A percentile compares a stretch with the other conserved stretches of the same genome.
Conservation (phyloP, 2,888 invertebrate species). For the Calliopum simillimum region DNA sequence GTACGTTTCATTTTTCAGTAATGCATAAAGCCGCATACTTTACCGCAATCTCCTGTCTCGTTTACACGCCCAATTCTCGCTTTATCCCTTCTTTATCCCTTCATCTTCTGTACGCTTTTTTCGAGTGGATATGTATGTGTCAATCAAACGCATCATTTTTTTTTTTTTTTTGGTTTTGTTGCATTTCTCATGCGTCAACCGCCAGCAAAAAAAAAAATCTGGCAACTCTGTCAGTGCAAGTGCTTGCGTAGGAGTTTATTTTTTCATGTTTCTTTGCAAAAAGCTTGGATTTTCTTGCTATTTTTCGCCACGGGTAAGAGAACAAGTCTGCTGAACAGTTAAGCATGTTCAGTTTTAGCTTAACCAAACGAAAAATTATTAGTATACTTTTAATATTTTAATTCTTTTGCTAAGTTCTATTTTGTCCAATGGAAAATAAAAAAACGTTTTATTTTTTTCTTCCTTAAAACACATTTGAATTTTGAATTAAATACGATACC, state of each 20-base stretch:
- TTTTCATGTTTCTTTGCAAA: neutral
- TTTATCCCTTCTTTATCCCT: neutral
- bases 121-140: neutral
- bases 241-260: no score
- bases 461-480: no score
- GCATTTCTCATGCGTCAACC: slow-evolving; percentile 11
- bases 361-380: no score
- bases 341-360: no score
- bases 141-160: slow-evolving; percentile 4
- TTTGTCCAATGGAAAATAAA: no score
- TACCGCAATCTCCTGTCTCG: neutral
- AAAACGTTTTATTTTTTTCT: no score
- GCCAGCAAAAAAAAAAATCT: neutral
- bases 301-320: neutral
- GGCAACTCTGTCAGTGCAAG: neutral
- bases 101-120: neutral
- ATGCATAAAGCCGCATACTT: neutral
- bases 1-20: neutral
- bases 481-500: no score
- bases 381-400: no score
- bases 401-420: no score
- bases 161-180: neutral
- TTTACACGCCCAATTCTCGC: neutral
- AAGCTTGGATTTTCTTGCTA: slow-evolving; percentile 5
- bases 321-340: neutral